Evolutionary conservation across 2,888 invertebrate species (phyloP).

Genomic region (Cremastobaeus sp.): DNA sequence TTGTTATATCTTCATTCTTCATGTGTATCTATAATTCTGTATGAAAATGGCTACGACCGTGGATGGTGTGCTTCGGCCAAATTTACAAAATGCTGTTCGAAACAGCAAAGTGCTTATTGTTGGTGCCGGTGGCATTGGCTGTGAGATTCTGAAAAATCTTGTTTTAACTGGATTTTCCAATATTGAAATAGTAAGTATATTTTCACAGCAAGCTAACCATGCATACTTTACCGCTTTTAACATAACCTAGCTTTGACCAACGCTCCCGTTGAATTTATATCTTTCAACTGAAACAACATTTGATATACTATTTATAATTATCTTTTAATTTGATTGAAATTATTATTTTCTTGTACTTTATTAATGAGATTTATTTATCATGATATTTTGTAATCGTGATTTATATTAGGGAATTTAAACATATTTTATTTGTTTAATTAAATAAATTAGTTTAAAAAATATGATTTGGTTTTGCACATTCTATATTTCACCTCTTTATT

Average conservation of each 20-base stretch:
- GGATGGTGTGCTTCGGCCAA: slow-evolving; percentile 83
- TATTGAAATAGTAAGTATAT: slow-evolving; percentile 92
- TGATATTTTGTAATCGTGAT: too few species aligned
- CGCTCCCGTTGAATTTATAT: slow-evolving; percentile 4
- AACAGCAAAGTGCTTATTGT: slow-evolving; percentile 90
- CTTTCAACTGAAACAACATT: not conserved
- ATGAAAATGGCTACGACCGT: slow-evolving; percentile 83
- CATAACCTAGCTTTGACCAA: slow-evolving; percentile 47
- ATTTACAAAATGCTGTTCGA: slow-evolving; percentile 83
- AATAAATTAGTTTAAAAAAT: too few species aligned
- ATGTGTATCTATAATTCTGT: not conserved
- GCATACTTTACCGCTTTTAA: slow-evolving; percentile 35
- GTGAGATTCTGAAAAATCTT: slow-evolving; percentile 98
- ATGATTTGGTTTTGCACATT: too few species aligned
- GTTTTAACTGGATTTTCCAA: slow-evolving; percentile 95
- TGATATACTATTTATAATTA: not conserved
- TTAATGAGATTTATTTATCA: not conserved
- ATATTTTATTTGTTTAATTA: too few species aligned
- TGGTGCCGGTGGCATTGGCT: slow-evolving; percentile 99
- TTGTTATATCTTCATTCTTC: not conserved
- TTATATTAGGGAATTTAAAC: too few species aligned
- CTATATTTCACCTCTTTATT: too few species aligned
- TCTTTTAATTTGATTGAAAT: too few species aligned
- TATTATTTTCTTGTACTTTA: too few species aligned
- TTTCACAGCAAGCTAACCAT: not conserved